Evolutionary conservation across 2,113 vertebrate genomes (phyloP).

Genomic region (Irena cyanogastra): DNA sequence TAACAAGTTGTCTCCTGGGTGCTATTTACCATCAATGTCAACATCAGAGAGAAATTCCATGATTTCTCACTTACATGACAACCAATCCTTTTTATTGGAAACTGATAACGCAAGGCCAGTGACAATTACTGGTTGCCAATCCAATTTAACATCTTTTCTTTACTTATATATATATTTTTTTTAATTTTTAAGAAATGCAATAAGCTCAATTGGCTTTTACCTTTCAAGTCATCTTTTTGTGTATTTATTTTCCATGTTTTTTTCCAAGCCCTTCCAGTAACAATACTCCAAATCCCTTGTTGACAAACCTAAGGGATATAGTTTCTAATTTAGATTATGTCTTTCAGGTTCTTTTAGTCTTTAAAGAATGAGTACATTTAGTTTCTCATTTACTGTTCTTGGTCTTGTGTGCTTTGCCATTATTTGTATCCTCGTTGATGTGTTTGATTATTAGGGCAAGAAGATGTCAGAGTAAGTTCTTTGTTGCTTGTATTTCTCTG

Average conservation of each 20-base stretch:
- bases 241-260: neutral
- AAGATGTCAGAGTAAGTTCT: neutral
- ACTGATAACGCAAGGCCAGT: neutral
- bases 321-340: neutral
- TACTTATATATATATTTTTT: neutral
- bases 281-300: neutral
- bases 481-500: neutral
- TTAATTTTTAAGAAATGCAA: neutral
- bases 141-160: neutral
- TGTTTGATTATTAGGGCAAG: neutral
- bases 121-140: neutral
- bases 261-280: neutral
- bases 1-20: neutral
- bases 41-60: neutral
- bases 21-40: neutral
- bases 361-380: neutral
- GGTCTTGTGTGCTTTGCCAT: neutral
- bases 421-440: neutral
- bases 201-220: neutral
- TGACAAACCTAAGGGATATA: neutral
- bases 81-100: neutral
- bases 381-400: neutral
- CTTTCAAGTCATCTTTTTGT: neutral
- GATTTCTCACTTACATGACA: neutral
- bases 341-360: neutral